phyloP scores from a whole-genome alignment of 1,140 invertebrate genomes.

The Heliconius hewitsoni region DNA sequence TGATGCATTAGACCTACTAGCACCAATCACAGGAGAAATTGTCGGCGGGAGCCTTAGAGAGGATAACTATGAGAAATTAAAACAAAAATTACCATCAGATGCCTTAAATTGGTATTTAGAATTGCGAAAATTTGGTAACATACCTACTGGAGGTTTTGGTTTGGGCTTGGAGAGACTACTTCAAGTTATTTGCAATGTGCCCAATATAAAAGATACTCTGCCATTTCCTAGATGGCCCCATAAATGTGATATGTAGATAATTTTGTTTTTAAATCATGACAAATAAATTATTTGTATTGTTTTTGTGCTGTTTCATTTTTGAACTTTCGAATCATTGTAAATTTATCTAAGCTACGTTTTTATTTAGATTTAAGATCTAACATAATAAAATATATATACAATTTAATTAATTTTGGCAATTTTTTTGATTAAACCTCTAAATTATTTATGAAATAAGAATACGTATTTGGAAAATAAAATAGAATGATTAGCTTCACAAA shows the following conservation, averaged over 20 bases:
- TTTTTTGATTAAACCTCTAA: too few relatives aligned
- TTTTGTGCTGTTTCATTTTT: not conserved
- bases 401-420: too few relatives aligned
- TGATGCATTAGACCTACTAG: conserved; percentile 92
- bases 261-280: not conserved
- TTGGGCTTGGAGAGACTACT: conserved; percentile 96
- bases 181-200: conserved; percentile 89
- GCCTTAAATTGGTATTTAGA: conserved; percentile 95
- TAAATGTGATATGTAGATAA: conserved; percentile 81
- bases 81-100: conserved; percentile 83
- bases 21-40: conserved; percentile 94
- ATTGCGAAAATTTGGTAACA: conserved; percentile 92
- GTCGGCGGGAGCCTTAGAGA: conserved; percentile 97
- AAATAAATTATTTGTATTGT: conserved; percentile 13
- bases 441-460: too few relatives aligned
- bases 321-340: not conserved
- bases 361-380: too few relatives aligned
- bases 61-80: conserved; percentile 86
- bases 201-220: conserved; percentile 95
- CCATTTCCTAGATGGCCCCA: conserved; percentile 97
- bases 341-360: too few relatives aligned
- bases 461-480: too few relatives aligned
- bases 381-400: too few relatives aligned
- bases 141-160: conserved; percentile 96
- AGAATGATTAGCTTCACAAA: too few relatives aligned